Conservation (phyloP, 2,113 vertebrate species). For the Hypomesus transpacificus region DNA sequence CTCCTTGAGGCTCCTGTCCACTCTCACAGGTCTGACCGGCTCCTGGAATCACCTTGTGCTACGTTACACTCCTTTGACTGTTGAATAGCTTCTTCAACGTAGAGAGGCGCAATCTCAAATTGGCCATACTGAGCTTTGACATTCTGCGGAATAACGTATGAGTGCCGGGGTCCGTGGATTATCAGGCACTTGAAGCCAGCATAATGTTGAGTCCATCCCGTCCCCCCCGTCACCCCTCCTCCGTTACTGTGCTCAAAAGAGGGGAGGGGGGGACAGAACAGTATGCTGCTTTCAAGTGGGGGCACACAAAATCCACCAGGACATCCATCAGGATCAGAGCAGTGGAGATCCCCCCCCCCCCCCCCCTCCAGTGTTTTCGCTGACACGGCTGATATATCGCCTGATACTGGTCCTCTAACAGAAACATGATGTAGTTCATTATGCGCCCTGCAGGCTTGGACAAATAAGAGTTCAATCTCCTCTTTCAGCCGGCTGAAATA, state of each 20-base stretch:
- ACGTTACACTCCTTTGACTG: no score
- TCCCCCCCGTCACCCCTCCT: no score
- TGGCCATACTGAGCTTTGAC: no score
- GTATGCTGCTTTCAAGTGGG: not conserved
- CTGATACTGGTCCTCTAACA: constrained; percentile 42
- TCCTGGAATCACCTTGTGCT: no score
- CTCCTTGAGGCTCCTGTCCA: no score
- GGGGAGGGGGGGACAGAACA: not conserved
- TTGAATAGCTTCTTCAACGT: no score
- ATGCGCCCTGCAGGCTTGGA: constrained; percentile 41
- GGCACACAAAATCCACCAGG: constrained; percentile 1
- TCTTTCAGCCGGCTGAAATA: constrained; percentile 52
- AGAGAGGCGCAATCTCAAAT: no score
- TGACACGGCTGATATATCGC: constrained; percentile 40
- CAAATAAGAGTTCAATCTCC: constrained; percentile 52
- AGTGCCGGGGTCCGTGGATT: no score
- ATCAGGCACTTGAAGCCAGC: no score
- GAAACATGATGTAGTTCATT: constrained; percentile 47
- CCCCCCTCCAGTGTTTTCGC: constrained; percentile 25
- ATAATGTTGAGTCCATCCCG: no score
- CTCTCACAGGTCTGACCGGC: no score
- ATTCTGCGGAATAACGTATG: no score
- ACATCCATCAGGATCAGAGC: constrained; percentile 8
- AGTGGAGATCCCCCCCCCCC: not conserved
- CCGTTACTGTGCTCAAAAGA: not conserved